Percentiles rank a stretch among this genome's conserved stretches.
These are phyloP conservation scores for Antennarius maculatus DNA, from an alignment of 2,797 vertebrate species.

Conservation along the genomic window DNA sequence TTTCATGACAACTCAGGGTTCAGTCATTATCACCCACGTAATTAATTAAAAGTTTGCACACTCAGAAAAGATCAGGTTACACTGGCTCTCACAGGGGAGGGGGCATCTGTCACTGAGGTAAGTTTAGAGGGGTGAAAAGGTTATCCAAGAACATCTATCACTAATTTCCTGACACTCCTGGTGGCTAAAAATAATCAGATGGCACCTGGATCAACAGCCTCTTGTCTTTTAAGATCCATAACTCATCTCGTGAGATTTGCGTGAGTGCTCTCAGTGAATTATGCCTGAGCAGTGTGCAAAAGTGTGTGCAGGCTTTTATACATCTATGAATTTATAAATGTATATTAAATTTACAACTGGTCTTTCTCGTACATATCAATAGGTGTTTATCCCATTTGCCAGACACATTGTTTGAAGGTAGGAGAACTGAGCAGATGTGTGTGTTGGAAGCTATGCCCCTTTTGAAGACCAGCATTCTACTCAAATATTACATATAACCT, in stretches of 20 bases:
- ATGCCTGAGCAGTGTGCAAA: constrained; percentile 33
- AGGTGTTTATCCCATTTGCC: constrained; percentile 27
- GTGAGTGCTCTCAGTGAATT: constrained; percentile 39
- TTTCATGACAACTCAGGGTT: constrained; percentile 32
- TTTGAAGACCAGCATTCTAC: constrained; percentile 18
- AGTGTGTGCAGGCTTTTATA: constrained; percentile 16
- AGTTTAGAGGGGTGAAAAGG: constrained; percentile 71
- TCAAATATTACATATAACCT: constrained; percentile 15
- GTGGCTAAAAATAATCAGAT: constrained; percentile 81
- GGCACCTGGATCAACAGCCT: constrained; percentile 82
- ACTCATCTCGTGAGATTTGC: constrained; percentile 61
- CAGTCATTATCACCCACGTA: constrained; percentile 51
- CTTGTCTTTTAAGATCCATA: constrained; percentile 64
- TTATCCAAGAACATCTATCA: constrained; percentile 77
- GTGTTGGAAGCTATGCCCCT: constrained; percentile 38
- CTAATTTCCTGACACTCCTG: constrained; percentile 68
- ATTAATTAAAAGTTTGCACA: constrained; percentile 60
- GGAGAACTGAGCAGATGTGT: constrained; percentile 57
- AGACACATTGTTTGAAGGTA: constrained; percentile 21
- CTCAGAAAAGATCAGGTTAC: constrained; percentile 49
- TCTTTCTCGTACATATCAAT: constrained; percentile 30
- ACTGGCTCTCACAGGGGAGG: constrained; percentile 34
- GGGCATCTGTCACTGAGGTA: constrained; percentile 51
- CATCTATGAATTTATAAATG: neutral
- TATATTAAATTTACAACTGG: constrained; percentile 13